These are phyloP conservation scores for Amphilophus citrinellus DNA, from an alignment of 2,113 vertebrate genomes.

Conservation along the genomic window DNA sequence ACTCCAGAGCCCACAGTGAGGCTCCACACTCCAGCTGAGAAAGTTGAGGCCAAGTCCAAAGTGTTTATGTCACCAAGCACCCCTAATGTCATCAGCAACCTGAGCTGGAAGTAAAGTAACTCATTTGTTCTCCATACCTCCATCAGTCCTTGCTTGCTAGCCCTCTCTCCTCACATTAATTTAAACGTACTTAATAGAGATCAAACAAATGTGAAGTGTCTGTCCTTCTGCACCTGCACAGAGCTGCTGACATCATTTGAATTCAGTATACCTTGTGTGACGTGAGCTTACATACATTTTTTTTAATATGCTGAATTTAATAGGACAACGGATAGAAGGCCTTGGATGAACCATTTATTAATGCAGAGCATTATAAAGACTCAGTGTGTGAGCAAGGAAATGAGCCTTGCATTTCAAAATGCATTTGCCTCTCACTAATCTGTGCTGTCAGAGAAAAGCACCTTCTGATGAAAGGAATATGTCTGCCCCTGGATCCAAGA, in stretches of 20 bases:
- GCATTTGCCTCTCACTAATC: constrained; percentile 68
- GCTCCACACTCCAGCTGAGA: constrained; percentile 61
- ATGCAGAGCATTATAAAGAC: constrained; percentile 46
- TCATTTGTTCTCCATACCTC: constrained; percentile 7
- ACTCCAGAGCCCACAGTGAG: constrained; percentile 58
- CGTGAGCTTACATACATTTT: background rate
- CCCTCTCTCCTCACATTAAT: constrained; percentile 8
- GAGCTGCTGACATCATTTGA: constrained; percentile 3
- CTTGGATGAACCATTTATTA: constrained; percentile 52
- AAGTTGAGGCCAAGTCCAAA: constrained; percentile 53
- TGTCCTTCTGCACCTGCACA: background rate
- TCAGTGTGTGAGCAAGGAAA: constrained; percentile 54
- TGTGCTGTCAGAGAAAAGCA: constrained; percentile 72
- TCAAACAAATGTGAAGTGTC: background rate
- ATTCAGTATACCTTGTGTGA: constrained; percentile 16
- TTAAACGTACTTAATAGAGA: constrained; percentile 4
- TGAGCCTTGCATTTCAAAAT: constrained; percentile 55
- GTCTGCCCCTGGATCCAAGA: constrained; percentile 58
- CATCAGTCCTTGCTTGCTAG: background rate
- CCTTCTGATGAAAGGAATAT: constrained; percentile 72
- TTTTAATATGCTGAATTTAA: constrained; percentile 29
- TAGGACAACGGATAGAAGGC: constrained; percentile 32
- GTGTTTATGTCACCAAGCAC: constrained; percentile 55
- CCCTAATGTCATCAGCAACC: constrained; percentile 32
- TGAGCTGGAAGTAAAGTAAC: constrained; percentile 9